Base-by-base conservation (phyloP, 2,888 invertebrate species). In the Lasioglossum lativentre region DNA sequence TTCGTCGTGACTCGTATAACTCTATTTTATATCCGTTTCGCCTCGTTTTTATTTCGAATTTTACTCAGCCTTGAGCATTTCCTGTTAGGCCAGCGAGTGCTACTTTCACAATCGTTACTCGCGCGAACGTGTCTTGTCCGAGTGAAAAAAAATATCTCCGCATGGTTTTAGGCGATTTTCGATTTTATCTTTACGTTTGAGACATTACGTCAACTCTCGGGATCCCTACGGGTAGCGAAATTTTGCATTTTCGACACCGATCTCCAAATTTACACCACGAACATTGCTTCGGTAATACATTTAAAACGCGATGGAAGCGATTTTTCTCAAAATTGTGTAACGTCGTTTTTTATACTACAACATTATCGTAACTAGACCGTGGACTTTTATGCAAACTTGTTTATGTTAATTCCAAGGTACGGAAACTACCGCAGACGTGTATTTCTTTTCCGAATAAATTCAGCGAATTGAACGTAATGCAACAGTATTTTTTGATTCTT, bases 71-170 rank as follows among this genome's bases (percentile, higher is more conserved):
- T 66, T 66, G 66, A 30, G 16, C 30, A 30, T 30, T 66, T 66
- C 66, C 66, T 59, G 59, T 27, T 59, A 27, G 59, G 59, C 59
- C 14, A 59, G 14, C 59, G 59, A 59, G 59, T 59, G 27, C 45
- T 42, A 68, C 38, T 68, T 59, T 40, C 47, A 66, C 66, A 66
- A 30, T 66, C 66, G 66, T 34, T 66, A 16, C 66, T 66, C 66
- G 19, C 66, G 66, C 66, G 59, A 59, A 27, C 59, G 27, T 59
- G 59, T 27, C 14, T 59, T 59, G 27, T 23, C 4, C 14, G 27
- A n/a, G 14, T 14, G 27, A 27, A 59, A 59, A 59, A 59, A 59
- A 59, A 27, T 52, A 23, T 10, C 23, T 52, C 10, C 3, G 23
- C 10, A 23, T 8, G 52, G 23, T 52, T 52, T 52, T 52, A 52